Evolutionary conservation across 1,140 invertebrate genomes (phyloP), one percentile per base, ranked within the genome.

Genomic region (Bombyx mandarina): DNA sequence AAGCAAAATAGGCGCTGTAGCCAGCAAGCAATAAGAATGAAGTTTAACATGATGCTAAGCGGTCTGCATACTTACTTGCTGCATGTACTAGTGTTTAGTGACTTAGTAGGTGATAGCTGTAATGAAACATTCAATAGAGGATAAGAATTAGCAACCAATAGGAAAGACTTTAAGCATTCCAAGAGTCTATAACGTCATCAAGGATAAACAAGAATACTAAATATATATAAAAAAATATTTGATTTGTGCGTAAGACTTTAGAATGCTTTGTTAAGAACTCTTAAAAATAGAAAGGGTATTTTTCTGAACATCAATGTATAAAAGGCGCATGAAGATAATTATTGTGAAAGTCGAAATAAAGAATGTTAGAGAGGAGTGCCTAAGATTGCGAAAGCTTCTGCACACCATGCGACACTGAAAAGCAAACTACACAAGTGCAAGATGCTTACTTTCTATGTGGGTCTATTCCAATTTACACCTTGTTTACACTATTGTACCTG

Each of bases 51-150:
- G 46, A n/a, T 53, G 60, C 62, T 60, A 71, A 63, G 68, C 64
- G 60, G 59, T 50, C 42, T 42, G 55, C 56, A 69, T 82, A 83
- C 83, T 86, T 76, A 86, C 83, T 83, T 85, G 79, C 61, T 78
- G 67, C 67, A 69, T 69, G 74, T 79, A 69, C 76, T 81, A 85
- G 69, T 73, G 70, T 81, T 85, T 82, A 86, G 80, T 83, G 83
- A 83, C 80, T 86, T 86, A 85, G 79, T 78, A 77, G 83, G 82
- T 79, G 83, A 86, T 63, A 84, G 83, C 83, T 86, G 83, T 66
- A 86, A 86, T 84, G 74, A 86, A 86, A 86, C 75, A 75, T 81
- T 77, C 66, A 65, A 63, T 66, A 77, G 61, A 77, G 69, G 65
- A 77, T 78, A 82, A 81, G 71, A 77, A 71, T 62, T 80, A 86